Evolutionary conservation across 2,888 invertebrate species (phyloP).

Genomic region (Caenorhabditis parvicauda): DNA sequence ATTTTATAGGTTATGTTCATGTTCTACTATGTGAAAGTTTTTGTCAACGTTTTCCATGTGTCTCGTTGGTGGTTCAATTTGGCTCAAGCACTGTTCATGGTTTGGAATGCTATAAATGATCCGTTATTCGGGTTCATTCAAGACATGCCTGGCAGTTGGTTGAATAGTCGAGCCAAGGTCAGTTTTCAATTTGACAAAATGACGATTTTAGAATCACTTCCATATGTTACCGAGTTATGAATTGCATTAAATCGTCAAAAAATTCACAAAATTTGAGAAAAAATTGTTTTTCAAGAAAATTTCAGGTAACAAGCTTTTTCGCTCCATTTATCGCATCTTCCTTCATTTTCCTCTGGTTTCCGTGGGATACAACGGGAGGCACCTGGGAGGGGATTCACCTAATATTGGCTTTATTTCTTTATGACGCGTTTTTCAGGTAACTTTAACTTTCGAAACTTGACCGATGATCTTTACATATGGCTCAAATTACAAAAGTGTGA

Average conservation of each 20-base stretch:
- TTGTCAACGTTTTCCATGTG: constrained; percentile 64
- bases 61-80: constrained; percentile 65
- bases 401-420: constrained; percentile 64
- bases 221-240: too few species aligned
- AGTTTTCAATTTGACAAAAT: too few species aligned
- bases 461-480: too few species aligned
- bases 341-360: constrained; percentile 63
- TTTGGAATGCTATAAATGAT: constrained; percentile 67
- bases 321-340: constrained; percentile 64
- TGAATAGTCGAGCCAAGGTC: constrained; percentile 62
- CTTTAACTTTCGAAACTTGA: too few species aligned
- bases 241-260: background rate
- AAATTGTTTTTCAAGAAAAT: too few species aligned
- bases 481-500: too few species aligned
- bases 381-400: constrained; percentile 64
- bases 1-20: constrained; percentile 62
- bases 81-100: constrained; percentile 64
- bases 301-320: constrained; percentile 64
- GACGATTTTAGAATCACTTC: too few species aligned
- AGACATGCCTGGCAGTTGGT: constrained; percentile 52
- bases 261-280: background rate
- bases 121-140: constrained; percentile 65
- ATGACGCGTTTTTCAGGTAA: constrained; percentile 65
- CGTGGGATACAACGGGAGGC: constrained; percentile 31
- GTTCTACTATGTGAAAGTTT: constrained; percentile 66